These are phyloP conservation scores for Vidua chalybeata DNA, from an alignment of 2,113 vertebrate genomes.

Conservation along the genomic window DNA sequence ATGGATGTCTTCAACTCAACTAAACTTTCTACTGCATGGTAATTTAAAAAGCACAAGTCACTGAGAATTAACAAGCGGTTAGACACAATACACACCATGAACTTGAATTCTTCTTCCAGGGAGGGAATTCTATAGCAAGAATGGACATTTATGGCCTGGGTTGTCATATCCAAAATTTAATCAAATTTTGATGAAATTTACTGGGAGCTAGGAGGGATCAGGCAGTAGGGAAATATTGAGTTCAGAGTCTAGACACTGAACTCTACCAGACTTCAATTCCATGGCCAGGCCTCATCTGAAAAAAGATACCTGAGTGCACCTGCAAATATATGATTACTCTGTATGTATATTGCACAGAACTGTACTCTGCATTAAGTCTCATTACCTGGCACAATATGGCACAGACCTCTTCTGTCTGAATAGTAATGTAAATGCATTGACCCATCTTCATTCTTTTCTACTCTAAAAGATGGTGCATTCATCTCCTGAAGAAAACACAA, in stretches of 20 bases:
- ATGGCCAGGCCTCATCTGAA: neutral
- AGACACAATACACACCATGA: neutral
- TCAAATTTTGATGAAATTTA: neutral
- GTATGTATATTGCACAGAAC: neutral
- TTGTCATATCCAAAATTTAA: neutral
- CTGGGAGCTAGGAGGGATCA: neutral
- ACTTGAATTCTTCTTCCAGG: neutral
- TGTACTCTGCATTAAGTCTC: neutral
- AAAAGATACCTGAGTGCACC: neutral
- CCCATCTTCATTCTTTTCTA: constrained; percentile 77
- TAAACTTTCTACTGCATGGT: neutral
- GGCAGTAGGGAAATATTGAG: neutral
- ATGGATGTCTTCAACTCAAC: neutral
- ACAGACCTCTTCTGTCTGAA: constrained; percentile 78
- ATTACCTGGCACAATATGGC: constrained; percentile 77
- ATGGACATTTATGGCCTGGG: neutral
- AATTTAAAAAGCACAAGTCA: neutral
- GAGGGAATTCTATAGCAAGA: neutral
- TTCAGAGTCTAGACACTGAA: neutral
- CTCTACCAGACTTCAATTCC: neutral
- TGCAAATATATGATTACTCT: neutral
- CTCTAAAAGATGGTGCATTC: constrained; percentile 79
- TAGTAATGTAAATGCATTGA: constrained; percentile 78
- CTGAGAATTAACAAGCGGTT: neutral
- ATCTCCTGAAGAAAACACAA: constrained; percentile 70